Percentiles rank a stretch among this genome's conserved stretches.
Evolutionary conservation across 2,888 invertebrate genomes (phyloP).

Genomic region (Anthophora plumipes): DNA sequence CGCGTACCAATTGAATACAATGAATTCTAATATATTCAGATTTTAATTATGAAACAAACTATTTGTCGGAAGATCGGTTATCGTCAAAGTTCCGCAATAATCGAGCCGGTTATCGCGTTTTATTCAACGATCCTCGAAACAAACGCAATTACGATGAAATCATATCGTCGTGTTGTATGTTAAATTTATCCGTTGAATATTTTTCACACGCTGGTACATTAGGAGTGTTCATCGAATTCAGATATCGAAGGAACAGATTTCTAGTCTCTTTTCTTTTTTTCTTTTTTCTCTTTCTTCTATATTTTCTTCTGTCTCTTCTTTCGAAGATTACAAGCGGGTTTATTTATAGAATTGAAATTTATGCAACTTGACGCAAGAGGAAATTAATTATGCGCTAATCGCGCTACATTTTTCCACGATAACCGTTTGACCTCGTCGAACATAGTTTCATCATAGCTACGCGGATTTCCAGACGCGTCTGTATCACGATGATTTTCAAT

Average conservation of each 20-base stretch:
- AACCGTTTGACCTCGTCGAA: constrained; percentile 52
- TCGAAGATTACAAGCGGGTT: neutral
- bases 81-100: neutral
- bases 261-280: too few species aligned
- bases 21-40: too few species aligned
- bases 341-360: constrained; percentile 51
- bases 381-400: constrained; percentile 59
- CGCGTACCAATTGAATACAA: constrained; percentile 20
- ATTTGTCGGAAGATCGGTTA: too few species aligned
- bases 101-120: constrained; percentile 5
- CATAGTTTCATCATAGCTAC: constrained; percentile 47
- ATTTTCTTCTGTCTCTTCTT: too few species aligned
- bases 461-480: constrained; percentile 36
- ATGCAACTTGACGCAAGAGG: constrained; percentile 48
- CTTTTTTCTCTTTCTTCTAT: too few species aligned
- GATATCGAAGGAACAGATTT: constrained; percentile 10
- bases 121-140: neutral
- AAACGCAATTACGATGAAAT: neutral
- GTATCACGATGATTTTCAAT: constrained; percentile 17
- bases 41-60: too few species aligned
- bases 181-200: neutral
- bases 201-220: neutral
- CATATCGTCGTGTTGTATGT: neutral
- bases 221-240: neutral
- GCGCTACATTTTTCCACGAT: constrained; percentile 53